A percentile compares a stretch with the other conserved stretches of the same genome.
Conservation (phyloP, 2,888 invertebrate genomes). For the Endotricha flammealis region DNA sequence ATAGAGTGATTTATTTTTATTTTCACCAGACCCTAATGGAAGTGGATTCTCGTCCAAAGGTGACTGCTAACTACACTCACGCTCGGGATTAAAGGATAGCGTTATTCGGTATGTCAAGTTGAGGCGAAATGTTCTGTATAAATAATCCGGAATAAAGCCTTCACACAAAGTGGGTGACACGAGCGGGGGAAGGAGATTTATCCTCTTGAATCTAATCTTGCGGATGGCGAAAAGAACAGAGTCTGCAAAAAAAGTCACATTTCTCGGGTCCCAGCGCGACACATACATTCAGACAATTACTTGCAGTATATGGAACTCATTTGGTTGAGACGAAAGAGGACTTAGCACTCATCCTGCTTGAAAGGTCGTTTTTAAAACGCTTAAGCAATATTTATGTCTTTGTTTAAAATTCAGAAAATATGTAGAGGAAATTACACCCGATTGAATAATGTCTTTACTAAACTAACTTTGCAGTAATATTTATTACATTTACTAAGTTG, state of each 20-base stretch:
- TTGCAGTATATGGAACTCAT: slow-evolving; percentile 47
- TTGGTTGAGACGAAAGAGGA: slow-evolving; percentile 39
- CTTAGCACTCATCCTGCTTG: slow-evolving; percentile 28
- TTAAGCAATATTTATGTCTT: too few species aligned
- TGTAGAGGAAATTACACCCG: too few species aligned
- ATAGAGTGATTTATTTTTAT: neutral
- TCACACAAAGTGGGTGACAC: slow-evolving; percentile 63
- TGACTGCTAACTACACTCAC: slow-evolving; percentile 16
- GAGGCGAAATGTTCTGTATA: slow-evolving; percentile 58
- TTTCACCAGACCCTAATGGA: slow-evolving; percentile 1
- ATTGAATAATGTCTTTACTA: too few species aligned
- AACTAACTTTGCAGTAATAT: too few species aligned
- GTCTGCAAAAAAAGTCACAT: slow-evolving; percentile 59
- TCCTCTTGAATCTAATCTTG: slow-evolving; percentile 73
- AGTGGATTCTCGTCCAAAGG: slow-evolving; percentile 10
- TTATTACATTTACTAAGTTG: too few species aligned
- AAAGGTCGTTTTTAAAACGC: slow-evolving; percentile 23
- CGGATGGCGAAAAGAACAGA: slow-evolving; percentile 68
- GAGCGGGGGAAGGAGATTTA: slow-evolving; percentile 66
- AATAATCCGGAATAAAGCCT: slow-evolving; percentile 69
- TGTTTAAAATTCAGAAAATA: too few species aligned
- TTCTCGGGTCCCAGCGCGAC: slow-evolving; percentile 39
- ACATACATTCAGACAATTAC: slow-evolving; percentile 48
- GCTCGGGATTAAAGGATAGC: slow-evolving; percentile 14
- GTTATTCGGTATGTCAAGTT: slow-evolving; percentile 15